Evolutionary conservation across 2,888 invertebrate species (phyloP), one percentile per base, ranked within the genome.

Genomic region (Sepioteuthis lessoniana): DNA sequence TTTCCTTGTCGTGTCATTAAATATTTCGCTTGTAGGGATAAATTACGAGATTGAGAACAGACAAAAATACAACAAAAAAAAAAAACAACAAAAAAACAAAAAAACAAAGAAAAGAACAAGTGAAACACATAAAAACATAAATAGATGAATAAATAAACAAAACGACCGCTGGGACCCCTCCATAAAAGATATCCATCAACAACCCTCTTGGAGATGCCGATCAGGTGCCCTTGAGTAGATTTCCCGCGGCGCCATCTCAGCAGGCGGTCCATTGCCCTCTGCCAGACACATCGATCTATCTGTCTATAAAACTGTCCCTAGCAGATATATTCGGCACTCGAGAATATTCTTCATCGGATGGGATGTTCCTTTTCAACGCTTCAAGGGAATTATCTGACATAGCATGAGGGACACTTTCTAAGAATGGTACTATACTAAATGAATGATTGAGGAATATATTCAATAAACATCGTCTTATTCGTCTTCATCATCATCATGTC

Each of bases 231-330:
- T n/a, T n/a, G 76, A 76, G 76, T 3, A 76, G n/a, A 35, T 76
- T 76, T n/a, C 76, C 76, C n/a, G n/a, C 76, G 76, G 76, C 76
- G 76, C 76, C 76, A 13, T 35, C 76, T n/a, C 76, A 16, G 76
- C 16, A 76, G 76, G 76, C 76, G 76, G 76, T 76, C n/a, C 76
- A 76, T 76, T n/a, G 76, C n/a, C 76, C 76, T 76, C n/a, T 4
- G 16, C 76, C 76, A 76, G 76, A 76, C 76, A 35, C 76, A 76
- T 76, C 76, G 76, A 76, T 76, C 76, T 76, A 76, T 76, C 76
- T 76, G 76, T 76, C 76, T 76, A 76, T 76, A 76, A 76, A 76
- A 76, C 76, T 76, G 76, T 76, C 76, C 76, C 76, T n/a, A 16
- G n/a, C n/a, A n/a, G n/a, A 76, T n/a, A 76, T 76, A 76, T 13